phyloP scores from a whole-genome alignment of 2,888 invertebrate species.

The Leucophora obtusa region DNA sequence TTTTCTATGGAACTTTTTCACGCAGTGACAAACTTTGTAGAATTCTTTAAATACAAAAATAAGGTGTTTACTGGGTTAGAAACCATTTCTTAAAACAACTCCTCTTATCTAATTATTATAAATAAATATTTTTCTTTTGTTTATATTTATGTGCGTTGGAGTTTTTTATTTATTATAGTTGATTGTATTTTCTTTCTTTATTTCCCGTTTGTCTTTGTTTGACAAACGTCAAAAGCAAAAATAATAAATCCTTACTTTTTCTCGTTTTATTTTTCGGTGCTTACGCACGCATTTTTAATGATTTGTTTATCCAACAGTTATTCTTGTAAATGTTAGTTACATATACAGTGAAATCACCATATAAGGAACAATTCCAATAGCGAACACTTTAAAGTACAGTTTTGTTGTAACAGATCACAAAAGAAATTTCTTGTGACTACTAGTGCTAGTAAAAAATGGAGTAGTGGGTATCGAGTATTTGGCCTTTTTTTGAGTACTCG shows the following conservation, averaged over 20 bases:
- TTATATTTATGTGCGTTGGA: constrained; percentile 24
- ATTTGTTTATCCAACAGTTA: neutral
- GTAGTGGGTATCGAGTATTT: too few relatives aligned
- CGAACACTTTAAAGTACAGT: too few relatives aligned
- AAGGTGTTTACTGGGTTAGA: neutral
- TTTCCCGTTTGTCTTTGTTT: neutral
- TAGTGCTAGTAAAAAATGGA: too few relatives aligned
- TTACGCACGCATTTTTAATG: constrained; percentile 49
- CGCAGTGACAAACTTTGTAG: too few relatives aligned
- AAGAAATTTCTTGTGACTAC: too few relatives aligned
- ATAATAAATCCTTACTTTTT: neutral
- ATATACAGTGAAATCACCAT: too few relatives aligned
- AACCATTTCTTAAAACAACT: neutral
- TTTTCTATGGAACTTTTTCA: too few relatives aligned
- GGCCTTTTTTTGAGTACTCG: too few relatives aligned
- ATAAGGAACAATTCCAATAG: too few relatives aligned
- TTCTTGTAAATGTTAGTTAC: neutral
- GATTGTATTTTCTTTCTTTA: constrained; percentile 24
- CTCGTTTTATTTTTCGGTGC: neutral
- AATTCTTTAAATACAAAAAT: too few relatives aligned
- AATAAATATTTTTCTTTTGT: constrained; percentile 15
- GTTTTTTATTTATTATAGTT: constrained; percentile 22
- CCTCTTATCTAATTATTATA: neutral
- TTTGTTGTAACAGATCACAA: too few relatives aligned
- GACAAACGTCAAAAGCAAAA: neutral